Evolutionary conservation across 2,113 vertebrate species (phyloP).

Genomic region (Anhinga anhinga): DNA sequence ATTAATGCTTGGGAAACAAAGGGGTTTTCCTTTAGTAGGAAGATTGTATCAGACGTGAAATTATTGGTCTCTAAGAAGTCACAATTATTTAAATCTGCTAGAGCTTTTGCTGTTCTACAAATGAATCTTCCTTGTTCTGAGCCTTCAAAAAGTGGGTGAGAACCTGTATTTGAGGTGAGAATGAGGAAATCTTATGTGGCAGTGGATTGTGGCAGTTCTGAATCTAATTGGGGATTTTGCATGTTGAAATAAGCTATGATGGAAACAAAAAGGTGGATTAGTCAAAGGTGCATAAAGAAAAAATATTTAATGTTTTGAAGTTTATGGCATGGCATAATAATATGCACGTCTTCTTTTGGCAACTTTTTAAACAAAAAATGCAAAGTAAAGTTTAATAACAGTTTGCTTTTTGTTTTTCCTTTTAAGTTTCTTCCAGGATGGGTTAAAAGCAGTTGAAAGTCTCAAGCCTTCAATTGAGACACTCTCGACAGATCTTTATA

Average conservation of each 20-base stretch:
- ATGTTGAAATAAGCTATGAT: background rate
- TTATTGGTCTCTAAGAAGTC: background rate
- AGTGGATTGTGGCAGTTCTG: background rate
- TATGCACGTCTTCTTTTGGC: background rate
- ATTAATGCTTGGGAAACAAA: background rate
- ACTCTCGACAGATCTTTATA: slow-evolving; percentile 93
- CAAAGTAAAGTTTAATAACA: background rate
- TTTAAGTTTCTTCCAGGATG: slow-evolving; percentile 96
- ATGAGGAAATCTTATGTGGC: background rate
- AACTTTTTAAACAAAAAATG: background rate
- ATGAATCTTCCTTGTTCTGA: background rate
- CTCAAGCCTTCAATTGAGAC: slow-evolving; percentile 97
- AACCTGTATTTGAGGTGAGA: background rate
- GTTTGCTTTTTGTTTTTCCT: background rate
- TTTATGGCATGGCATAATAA: background rate
- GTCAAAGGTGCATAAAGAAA: background rate
- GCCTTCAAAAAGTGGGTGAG: background rate
- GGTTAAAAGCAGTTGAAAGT: slow-evolving; percentile 96
- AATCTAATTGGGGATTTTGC: background rate
- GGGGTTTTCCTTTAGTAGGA: background rate
- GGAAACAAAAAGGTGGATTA: background rate
- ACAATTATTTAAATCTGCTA: background rate
- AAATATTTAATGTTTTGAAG: background rate
- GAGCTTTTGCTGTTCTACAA: background rate
- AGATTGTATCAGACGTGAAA: background rate